phyloP scores from a whole-genome alignment of 2,113 vertebrate species.

The Rhinolophus sinicus region DNA sequence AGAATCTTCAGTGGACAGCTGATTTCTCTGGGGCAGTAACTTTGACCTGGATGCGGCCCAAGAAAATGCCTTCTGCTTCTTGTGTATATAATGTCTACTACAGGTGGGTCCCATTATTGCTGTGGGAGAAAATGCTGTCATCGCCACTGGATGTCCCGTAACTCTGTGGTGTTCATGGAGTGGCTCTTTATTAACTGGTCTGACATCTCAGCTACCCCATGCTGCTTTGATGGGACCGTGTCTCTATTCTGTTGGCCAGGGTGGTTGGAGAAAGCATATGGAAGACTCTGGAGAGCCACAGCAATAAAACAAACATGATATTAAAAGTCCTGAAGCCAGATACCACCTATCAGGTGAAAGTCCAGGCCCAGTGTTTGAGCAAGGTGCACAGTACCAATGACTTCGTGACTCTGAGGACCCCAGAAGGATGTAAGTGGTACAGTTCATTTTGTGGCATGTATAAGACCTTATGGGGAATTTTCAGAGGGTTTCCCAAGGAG shows the following conservation, averaged over 20 bases:
- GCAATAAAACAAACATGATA: slow-evolving; percentile 92
- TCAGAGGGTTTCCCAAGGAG: neutral
- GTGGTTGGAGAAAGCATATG: slow-evolving; percentile 91
- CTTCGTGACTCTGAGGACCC: slow-evolving; percentile 91
- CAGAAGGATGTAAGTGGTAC: slow-evolving; percentile 93
- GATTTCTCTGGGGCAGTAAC: slow-evolving; percentile 93
- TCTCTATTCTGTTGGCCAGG: slow-evolving; percentile 80
- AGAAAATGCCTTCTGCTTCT: slow-evolving; percentile 91
- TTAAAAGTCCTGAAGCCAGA: slow-evolving; percentile 94
- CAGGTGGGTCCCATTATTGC: slow-evolving; percentile 84
- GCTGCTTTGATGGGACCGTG: neutral
- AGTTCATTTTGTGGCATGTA: fast-evolving
- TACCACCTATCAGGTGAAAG: slow-evolving; percentile 95
- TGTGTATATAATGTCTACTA: slow-evolving; percentile 95
- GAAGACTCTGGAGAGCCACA: slow-evolving; percentile 94
- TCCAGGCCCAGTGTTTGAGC: slow-evolving; percentile 95
- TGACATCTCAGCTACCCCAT: fast-evolving
- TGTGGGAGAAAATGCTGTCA: fast-evolving
- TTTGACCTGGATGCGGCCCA: slow-evolving; percentile 94
- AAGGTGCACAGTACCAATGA: slow-evolving; percentile 94
- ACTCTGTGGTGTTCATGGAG: fast-evolving
- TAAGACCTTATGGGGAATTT: neutral
- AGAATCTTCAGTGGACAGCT: slow-evolving; percentile 95
- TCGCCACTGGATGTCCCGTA: fast-evolving
- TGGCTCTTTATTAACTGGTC: neutral